Base-by-base conservation (phyloP, 2,888 invertebrate genomes). In the Stenodema calcarata region DNA sequence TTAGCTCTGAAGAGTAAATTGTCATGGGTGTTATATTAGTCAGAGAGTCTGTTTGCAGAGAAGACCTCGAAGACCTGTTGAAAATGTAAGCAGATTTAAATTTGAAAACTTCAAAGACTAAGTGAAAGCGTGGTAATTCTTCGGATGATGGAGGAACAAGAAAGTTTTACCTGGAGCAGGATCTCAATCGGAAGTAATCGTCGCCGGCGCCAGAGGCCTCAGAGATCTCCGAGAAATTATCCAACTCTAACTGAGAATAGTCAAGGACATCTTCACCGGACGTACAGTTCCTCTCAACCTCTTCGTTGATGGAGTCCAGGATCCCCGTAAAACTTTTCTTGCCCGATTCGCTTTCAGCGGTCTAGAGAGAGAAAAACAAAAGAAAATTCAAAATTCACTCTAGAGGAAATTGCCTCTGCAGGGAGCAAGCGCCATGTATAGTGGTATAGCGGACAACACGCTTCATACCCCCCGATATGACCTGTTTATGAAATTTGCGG, bases 21-120 rank as follows among this genome's bases (percentile, higher is more conserved):
- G 95, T 95, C 90, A 95, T 93, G 90, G 94, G 94, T 0, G 95
- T 95, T 0, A 95, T 95, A 91, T 95, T 95, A 1, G 95, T 95
- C 94, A 95, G 94, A 0, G 95, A 95, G 90, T 95, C 95, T 0
- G 94, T 94, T 0, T 93, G 93, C 28, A 92, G 92, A 42, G 89
- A 89, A 75, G 89, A 88, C 30, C 87, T 82, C 50, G 88, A 86
- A 47, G 75, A 81, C 78, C 87, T 87, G 62, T 27, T 28, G n/a
- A n/a, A n/a, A n/a, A n/a, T n/a, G n/a, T n/a, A n/a, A n/a, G n/a
- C n/a, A n/a, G 62, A 62, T 6, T 6, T 9, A 23, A 2, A 62
- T 2, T 6, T 27, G n/a, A 6, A 6, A 62, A 2, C 2, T 9
- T 27, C 62, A 62, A 62, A 6, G 6, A 6, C 2, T 62, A 18